A percentile compares a stretch with the other conserved stretches of the same genome.
Evolutionary conservation across 1,140 invertebrate genomes (phyloP).

Genomic region (Xylocopa sonorina): DNA sequence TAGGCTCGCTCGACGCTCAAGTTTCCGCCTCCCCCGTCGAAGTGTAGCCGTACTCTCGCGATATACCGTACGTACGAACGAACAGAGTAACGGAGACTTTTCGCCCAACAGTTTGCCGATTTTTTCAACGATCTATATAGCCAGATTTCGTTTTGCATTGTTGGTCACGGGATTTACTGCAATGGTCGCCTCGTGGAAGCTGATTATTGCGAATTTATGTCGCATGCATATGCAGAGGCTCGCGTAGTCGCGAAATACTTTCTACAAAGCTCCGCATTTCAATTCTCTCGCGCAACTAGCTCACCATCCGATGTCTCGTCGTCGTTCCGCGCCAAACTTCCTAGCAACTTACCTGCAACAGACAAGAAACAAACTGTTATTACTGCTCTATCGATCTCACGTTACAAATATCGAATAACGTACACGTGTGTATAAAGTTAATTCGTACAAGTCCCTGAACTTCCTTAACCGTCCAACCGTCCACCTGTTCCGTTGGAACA

Average conservation of each 20-base stretch:
- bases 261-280: no score
- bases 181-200: not conserved
- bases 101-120: not conserved
- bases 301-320: conserved; percentile 36
- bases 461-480: not conserved
- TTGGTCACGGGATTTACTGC: not conserved
- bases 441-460: not conserved
- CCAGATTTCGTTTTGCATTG: not conserved
- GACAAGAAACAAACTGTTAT: conserved; percentile 9
- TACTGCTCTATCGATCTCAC: not conserved
- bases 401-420: no score
- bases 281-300: no score
- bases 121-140: not conserved
- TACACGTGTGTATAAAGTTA: not conserved
- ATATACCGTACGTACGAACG: not conserved
- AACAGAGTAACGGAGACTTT: conserved; percentile 12
- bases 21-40: conserved; percentile 2
- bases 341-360: conserved; percentile 56
- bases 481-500: not conserved
- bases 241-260: no score
- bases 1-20: conserved; percentile 19
- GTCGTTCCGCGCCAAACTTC: not conserved
- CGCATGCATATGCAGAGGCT: not conserved
- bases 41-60: not conserved
- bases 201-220: not conserved